Evolutionary conservation across 2,113 vertebrate species (phyloP).

Genomic region (Malurus cyaneus): DNA sequence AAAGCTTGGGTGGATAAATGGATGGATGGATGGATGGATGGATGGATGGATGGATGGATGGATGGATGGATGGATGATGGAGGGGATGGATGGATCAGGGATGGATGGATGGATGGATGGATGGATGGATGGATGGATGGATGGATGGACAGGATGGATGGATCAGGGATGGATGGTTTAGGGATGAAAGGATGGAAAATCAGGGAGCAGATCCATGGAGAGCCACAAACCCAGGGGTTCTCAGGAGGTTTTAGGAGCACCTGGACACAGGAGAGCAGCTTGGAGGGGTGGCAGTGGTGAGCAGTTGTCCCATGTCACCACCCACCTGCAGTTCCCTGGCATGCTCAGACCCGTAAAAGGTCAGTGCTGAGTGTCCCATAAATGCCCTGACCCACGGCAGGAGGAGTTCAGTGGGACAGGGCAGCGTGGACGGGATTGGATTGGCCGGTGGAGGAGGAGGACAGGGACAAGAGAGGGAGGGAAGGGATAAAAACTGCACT

Average conservation of each 20-base stretch:
- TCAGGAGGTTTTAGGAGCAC: neutral
- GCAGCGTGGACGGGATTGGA: neutral
- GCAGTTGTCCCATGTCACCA: too few relatives aligned
- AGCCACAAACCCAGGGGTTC: neutral
- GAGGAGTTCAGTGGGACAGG: neutral
- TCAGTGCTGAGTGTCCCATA: neutral
- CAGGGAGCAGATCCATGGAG: neutral
- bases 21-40: too few relatives aligned
- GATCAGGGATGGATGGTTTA: too few relatives aligned
- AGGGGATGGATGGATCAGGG: too few relatives aligned
- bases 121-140: too few relatives aligned
- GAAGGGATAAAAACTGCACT: neutral
- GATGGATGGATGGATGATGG: too few relatives aligned
- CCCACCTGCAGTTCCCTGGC: too few relatives aligned
- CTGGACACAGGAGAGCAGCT: neutral
- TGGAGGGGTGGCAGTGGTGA: neutral
- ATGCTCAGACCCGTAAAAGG: too few relatives aligned
- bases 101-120: too few relatives aligned
- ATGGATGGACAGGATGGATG: too few relatives aligned
- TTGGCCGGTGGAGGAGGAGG: neutral
- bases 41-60: too few relatives aligned
- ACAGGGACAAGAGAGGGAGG: neutral
- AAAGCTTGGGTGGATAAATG: neutral
- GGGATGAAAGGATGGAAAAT: constrained; percentile 8
- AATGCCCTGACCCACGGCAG: neutral